Evolutionary conservation across 2,113 vertebrate genomes (phyloP).

Genomic region (Myotis yumanensis): DNA sequence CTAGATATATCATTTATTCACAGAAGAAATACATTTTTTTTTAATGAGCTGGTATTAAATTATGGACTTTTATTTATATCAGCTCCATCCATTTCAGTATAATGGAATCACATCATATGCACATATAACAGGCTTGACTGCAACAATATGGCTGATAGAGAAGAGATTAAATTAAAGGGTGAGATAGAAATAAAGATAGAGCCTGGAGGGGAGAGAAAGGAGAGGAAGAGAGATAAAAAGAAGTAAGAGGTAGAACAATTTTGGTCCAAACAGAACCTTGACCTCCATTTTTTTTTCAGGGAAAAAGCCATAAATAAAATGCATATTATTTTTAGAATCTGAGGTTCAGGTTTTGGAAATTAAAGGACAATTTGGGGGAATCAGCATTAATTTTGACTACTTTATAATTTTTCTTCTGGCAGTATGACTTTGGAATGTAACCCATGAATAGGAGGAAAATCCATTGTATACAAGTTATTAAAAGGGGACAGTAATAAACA

Average conservation of each 20-base stretch:
- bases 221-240: neutral
- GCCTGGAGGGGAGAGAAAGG: neutral
- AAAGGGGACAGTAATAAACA: neutral
- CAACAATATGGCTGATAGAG: neutral
- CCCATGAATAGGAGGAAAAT: neutral
- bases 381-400: neutral
- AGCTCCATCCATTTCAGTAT: neutral
- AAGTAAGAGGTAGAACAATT: neutral
- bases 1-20: neutral
- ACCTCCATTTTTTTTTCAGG: neutral
- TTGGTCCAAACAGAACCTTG: neutral
- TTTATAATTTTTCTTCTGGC: neutral
- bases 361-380: neutral
- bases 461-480: neutral
- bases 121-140: neutral
- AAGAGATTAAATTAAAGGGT: neutral
- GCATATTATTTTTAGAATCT: neutral
- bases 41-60: neutral
- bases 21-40: neutral
- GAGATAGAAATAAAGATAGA: neutral
- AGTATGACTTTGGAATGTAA: neutral
- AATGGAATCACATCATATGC: neutral
- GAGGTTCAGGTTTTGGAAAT: neutral
- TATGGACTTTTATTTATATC: neutral
- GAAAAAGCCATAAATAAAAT: neutral